Evolutionary conservation across 2,888 invertebrate species (phyloP).

Genomic region (Podabrus alpinus): DNA sequence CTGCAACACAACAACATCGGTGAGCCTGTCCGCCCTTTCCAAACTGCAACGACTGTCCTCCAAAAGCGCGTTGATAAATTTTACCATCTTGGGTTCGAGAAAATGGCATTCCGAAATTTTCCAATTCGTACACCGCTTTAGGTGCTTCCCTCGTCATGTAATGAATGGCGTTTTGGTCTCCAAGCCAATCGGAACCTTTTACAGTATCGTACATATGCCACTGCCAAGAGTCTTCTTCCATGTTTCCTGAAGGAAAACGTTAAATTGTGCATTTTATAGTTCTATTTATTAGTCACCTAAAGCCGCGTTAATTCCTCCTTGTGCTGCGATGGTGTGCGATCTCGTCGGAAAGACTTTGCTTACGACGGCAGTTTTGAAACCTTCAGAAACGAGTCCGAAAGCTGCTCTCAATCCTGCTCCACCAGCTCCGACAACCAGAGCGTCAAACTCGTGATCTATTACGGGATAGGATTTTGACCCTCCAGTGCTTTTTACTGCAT

Average conservation of each 20-base stretch:
- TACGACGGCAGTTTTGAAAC: slow-evolving; percentile 95
- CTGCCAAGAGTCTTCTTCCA: slow-evolving; percentile 94
- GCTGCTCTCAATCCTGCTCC: slow-evolving; percentile 97
- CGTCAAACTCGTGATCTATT: slow-evolving; percentile 95
- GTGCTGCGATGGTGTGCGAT: slow-evolving; percentile 98
- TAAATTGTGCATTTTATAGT: slow-evolving; percentile 24
- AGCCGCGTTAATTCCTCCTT: slow-evolving; percentile 98
- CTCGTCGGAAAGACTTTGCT: slow-evolving; percentile 97
- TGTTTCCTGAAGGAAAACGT: slow-evolving; percentile 61
- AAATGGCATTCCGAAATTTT: slow-evolving; percentile 97
- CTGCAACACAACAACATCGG: slow-evolving; percentile 96
- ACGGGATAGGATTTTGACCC: slow-evolving; percentile 81
- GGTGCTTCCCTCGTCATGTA: slow-evolving; percentile 95
- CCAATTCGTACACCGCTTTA: slow-evolving; percentile 87
- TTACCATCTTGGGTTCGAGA: slow-evolving; percentile 94
- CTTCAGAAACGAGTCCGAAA: slow-evolving; percentile 93
- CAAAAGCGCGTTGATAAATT: slow-evolving; percentile 99
- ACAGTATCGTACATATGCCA: slow-evolving; percentile 99
- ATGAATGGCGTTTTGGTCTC: slow-evolving; percentile 97
- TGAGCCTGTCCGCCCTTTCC: slow-evolving; percentile 99
- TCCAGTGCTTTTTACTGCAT: slow-evolving; percentile 51
- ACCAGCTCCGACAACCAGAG: slow-evolving; percentile 95
- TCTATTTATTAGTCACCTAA: slow-evolving; percentile 65
- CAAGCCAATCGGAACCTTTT: slow-evolving; percentile 98
- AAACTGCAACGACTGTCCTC: slow-evolving; percentile 95